A percentile compares a stretch with the other conserved stretches of the same genome.
Evolutionary conservation across 2,888 invertebrate genomes (phyloP).

Genomic region (Tholera decimalis): DNA sequence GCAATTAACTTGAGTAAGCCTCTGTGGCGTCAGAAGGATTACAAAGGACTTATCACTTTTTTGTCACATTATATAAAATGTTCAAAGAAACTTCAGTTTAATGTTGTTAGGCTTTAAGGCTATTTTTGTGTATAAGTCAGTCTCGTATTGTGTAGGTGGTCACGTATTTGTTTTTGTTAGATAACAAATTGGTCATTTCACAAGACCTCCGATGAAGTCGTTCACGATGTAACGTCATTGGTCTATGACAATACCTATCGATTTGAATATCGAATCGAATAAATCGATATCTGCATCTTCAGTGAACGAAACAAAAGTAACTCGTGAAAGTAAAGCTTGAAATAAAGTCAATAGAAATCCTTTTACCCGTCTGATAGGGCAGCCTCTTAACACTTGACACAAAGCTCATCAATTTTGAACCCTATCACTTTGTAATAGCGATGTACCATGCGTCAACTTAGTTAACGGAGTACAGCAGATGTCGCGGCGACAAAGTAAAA

Average conservation of each 20-base stretch:
- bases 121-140: constrained; percentile 53
- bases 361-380: constrained; percentile 79
- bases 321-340: constrained; percentile 55
- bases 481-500: constrained; percentile 89
- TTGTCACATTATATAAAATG: constrained; percentile 67
- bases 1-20: constrained; percentile 89
- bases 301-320: neutral
- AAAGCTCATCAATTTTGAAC: constrained; percentile 59
- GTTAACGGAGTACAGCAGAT: constrained; percentile 76
- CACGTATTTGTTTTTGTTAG: constrained; percentile 86
- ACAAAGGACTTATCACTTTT: constrained; percentile 90
- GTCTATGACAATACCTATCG: constrained; percentile 30
- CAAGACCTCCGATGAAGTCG: constrained; percentile 82
- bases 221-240: constrained; percentile 65
- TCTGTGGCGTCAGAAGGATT: constrained; percentile 89
- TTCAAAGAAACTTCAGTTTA: constrained; percentile 47
- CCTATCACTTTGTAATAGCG: constrained; percentile 68
- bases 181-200: constrained; percentile 86
- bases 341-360: constrained; percentile 82
- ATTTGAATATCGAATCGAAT: constrained; percentile 23
- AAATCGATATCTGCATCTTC: neutral
- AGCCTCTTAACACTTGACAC: constrained; percentile 60
- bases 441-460: constrained; percentile 41
- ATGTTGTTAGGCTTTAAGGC: constrained; percentile 50
- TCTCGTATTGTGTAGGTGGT: constrained; percentile 80